Evolutionary conservation across 2,113 vertebrate species (phyloP).

Genomic region (Apus apus): DNA sequence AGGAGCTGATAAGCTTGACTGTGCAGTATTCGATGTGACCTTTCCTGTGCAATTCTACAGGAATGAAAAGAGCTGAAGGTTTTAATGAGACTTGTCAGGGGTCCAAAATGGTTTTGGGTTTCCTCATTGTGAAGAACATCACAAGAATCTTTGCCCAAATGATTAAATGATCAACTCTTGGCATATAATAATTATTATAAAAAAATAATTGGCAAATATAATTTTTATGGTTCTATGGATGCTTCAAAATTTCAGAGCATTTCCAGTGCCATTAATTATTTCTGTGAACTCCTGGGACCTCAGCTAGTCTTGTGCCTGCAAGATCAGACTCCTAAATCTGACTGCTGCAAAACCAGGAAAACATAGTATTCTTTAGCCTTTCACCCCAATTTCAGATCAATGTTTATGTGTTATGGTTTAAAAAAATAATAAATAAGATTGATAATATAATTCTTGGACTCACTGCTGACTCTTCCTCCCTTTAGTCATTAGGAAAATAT

Average conservation of each 20-base stretch:
- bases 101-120: neutral
- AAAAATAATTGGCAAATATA: neutral
- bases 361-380: slow-evolving; percentile 28
- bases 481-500: slow-evolving; percentile 66
- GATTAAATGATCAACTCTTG: neutral
- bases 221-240: neutral
- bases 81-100: neutral
- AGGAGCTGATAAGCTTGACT: neutral
- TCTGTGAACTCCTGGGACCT: neutral
- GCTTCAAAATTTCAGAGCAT: neutral
- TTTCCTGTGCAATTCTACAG: neutral
- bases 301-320: neutral
- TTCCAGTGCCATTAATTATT: neutral
- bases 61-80: neutral
- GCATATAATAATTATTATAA: neutral
- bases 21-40: neutral
- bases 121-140: neutral
- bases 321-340: slow-evolving; percentile 6
- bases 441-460: slow-evolving; percentile 67
- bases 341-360: slow-evolving; percentile 8
- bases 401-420: slow-evolving; percentile 56
- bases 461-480: slow-evolving; percentile 34
- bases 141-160: neutral
- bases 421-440: slow-evolving; percentile 66
- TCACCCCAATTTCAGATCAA: slow-evolving; percentile 30